These are phyloP conservation scores for Lepus americanus DNA, from an alignment of 2,113 vertebrate species.

Conservation along the genomic window DNA sequence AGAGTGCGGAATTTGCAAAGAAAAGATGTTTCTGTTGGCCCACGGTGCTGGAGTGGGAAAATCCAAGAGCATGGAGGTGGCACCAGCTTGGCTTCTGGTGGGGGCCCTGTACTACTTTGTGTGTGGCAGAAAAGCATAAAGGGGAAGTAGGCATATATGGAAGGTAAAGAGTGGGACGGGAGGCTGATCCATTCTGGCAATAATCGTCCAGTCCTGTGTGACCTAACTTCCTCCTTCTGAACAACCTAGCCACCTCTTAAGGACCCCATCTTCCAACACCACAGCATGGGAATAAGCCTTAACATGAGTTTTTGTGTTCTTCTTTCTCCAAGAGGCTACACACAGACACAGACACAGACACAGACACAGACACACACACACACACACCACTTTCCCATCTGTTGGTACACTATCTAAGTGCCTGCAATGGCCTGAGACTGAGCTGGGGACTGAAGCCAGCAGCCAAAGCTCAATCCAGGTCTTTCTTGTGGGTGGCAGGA, in stretches of 20 bases:
- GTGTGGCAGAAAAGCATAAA: neutral
- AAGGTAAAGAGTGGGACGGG: neutral
- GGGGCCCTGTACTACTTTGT: neutral
- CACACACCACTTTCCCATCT: no score
- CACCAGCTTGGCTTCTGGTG: neutral
- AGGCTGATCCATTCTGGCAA: no score
- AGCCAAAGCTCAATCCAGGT: no score
- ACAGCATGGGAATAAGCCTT: neutral
- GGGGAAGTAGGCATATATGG: neutral
- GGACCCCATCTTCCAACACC: neutral
- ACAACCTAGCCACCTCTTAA: neutral
- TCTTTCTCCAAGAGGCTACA: no score
- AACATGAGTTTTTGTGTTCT: neutral
- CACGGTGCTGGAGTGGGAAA: neutral
- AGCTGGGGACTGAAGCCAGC: no score
- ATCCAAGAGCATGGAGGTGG: neutral
- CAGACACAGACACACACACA: no score
- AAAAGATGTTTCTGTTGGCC: neutral
- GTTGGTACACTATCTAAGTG: no score
- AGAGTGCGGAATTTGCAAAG: neutral
- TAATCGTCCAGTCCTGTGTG: neutral
- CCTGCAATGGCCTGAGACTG: no score
- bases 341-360: no score
- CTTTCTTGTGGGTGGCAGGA: no score
- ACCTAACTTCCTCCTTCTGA: neutral